Percentiles rank a stretch among this genome's conserved stretches.
phyloP scores from a whole-genome alignment of 2,113 vertebrate species.

The Bubalus kerabau region DNA sequence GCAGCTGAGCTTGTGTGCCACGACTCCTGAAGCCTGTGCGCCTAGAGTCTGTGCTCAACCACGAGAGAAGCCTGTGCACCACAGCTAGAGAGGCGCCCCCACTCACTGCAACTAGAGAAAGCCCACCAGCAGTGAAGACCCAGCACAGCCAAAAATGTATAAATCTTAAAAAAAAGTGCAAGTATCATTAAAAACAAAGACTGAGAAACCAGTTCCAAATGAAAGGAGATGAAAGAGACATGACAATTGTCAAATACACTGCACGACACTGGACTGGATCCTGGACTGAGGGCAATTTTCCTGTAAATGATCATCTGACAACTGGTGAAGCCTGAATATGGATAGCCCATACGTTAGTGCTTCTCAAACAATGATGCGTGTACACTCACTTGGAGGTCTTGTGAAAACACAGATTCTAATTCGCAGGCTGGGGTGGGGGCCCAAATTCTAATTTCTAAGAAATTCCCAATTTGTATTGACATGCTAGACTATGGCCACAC shows the following conservation, averaged over 20 bases:
- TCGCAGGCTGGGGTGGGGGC: background rate
- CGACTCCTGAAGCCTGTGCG: fast-evolving
- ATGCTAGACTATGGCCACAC: background rate
- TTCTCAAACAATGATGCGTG: background rate
- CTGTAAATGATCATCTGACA: background rate
- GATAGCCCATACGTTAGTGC: background rate
- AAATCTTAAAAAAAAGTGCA: background rate
- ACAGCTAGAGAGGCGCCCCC: background rate
- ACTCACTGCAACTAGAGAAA: background rate
- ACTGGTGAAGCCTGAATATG: background rate
- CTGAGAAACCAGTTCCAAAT: background rate
- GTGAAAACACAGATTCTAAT: background rate
- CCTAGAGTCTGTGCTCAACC: background rate
- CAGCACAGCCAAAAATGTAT: background rate
- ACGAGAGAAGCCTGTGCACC: fast-evolving
- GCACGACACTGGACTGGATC: background rate
- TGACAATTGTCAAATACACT: background rate
- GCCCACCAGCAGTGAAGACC: background rate
- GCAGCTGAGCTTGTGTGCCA: background rate
- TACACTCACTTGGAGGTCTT: background rate
- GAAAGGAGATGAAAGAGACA: background rate
- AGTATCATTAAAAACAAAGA: background rate
- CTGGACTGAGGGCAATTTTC: background rate
- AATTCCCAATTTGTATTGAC: background rate
- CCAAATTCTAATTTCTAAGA: background rate